Conservation (phyloP, 2,888 invertebrate species). For the Loripinus fragilis region DNA sequence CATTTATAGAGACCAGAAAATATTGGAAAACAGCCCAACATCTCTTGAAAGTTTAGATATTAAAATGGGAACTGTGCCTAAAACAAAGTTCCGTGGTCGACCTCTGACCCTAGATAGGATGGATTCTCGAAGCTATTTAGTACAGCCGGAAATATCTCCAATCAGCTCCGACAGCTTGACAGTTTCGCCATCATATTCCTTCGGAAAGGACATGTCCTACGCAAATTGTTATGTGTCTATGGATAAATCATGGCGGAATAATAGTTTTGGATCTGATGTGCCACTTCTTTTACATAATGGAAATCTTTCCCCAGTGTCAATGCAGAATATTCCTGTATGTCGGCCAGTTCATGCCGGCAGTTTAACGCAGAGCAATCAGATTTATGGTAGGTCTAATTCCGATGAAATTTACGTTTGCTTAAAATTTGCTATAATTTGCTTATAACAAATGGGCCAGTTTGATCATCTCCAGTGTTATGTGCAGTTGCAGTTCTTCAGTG, state of each 20-base stretch:
- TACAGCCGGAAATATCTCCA: constrained; percentile 47
- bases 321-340: constrained; percentile 1
- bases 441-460: too few relatives aligned
- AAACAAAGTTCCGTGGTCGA: not conserved
- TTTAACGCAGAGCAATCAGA: constrained; percentile 18
- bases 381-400: constrained; percentile 17
- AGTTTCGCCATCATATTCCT: constrained; percentile 37
- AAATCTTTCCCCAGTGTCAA: constrained; percentile 3
- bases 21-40: too few relatives aligned
- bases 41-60: not conserved
- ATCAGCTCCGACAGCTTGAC: constrained; percentile 39
- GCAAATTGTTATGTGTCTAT: constrained; percentile 12
- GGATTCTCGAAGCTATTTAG: constrained; percentile 47
- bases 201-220: not conserved
- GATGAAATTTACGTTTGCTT: too few relatives aligned
- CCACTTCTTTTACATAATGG: not conserved
- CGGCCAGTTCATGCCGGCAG: not conserved
- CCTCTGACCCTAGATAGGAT: constrained; percentile 28
- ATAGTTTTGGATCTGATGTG: not conserved
- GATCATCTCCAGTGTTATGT: too few relatives aligned
- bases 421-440: too few relatives aligned
- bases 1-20: too few relatives aligned
- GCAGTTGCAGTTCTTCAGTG: too few relatives aligned
- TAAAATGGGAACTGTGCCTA: not conserved
- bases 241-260: constrained; percentile 27